These are phyloP conservation scores for Zophobas morio DNA, from an alignment of 1,140 invertebrate genomes.

Conservation along the genomic window DNA sequence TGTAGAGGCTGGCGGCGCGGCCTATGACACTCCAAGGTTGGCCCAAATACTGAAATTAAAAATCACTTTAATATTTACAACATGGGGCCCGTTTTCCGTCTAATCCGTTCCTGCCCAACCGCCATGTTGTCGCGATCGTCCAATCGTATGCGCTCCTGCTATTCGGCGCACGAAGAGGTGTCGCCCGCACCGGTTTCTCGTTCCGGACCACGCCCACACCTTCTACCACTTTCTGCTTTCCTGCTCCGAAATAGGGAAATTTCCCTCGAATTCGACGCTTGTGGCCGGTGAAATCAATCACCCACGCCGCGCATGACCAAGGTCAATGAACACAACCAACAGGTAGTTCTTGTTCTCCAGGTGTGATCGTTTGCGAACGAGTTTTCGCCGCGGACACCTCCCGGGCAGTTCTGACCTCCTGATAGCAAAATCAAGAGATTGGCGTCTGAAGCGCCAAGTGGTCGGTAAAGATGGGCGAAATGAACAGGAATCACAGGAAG, in stretches of 20 bases:
- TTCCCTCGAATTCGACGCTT: constrained; percentile 51
- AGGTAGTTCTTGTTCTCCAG: constrained; percentile 1
- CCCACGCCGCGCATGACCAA: constrained; percentile 39
- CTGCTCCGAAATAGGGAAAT: constrained; percentile 52
- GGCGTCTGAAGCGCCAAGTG: constrained; percentile 50
- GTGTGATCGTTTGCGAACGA: constrained; percentile 4
- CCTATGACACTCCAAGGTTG: constrained; percentile 81
- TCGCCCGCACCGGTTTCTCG: neutral
- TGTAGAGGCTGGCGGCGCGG: constrained; percentile 82
- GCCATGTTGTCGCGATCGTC: neutral
- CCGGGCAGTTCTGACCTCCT: constrained; percentile 16
- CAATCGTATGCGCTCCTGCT: constrained; percentile 10
- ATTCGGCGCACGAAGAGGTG: constrained; percentile 2
- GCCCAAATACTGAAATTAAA: constrained; percentile 72
- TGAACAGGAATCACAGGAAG: constrained; percentile 5
- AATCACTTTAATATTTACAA: neutral
- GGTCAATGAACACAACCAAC: constrained; percentile 18
- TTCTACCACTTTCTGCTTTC: constrained; percentile 24
- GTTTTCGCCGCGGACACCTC: neutral
- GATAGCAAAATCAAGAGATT: constrained; percentile 45
- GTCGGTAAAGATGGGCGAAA: neutral
- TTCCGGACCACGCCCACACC: neutral
- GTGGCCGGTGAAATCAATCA: constrained; percentile 43
- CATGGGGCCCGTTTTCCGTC: neutral
- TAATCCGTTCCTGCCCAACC: neutral